Conservation (phyloP, 2,888 invertebrate genomes). For the Caenorhabditis sulstoni region DNA sequence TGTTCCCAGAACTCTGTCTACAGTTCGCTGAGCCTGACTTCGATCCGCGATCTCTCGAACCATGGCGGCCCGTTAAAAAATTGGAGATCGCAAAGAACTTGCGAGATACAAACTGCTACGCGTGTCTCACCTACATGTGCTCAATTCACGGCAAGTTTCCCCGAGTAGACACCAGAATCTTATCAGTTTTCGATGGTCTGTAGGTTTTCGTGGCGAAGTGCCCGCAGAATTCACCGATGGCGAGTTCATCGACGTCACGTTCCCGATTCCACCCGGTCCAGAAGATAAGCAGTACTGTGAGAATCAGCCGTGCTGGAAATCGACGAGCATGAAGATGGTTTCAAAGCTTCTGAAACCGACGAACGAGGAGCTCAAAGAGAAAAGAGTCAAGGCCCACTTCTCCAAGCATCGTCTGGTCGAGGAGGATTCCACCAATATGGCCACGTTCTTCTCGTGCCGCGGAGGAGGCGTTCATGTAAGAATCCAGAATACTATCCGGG, state of each 20-base stretch:
- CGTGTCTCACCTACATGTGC: slow-evolving; percentile 16
- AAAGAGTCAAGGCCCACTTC: background rate
- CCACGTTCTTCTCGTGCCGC: too few relatives aligned
- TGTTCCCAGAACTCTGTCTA: slow-evolving; percentile 24
- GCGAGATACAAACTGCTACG: slow-evolving; percentile 5
- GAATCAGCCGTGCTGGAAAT: too few relatives aligned
- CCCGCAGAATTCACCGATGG: too few relatives aligned
- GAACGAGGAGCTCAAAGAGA: background rate
- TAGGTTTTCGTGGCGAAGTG: too few relatives aligned
- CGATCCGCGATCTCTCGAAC: background rate
- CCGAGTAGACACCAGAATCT: too few relatives aligned
- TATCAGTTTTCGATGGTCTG: too few relatives aligned
- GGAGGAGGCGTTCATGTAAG: background rate
- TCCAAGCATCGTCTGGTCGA: background rate
- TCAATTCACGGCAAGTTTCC: slow-evolving; percentile 16
- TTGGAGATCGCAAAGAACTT: slow-evolving; percentile 7
- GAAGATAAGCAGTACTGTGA: too few relatives aligned
- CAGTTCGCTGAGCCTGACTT: slow-evolving; percentile 9
- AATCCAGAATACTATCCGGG: background rate
- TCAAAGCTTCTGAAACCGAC: background rate
- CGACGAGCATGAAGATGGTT: background rate
- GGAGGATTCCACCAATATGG: background rate
- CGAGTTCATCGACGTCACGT: too few relatives aligned
- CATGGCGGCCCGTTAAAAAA: background rate
- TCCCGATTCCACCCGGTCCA: too few relatives aligned